Evolutionary conservation across 2,888 invertebrate species (phyloP), one percentile per base, ranked within the genome.

Genomic region (Steinernema carpocapsae): DNA sequence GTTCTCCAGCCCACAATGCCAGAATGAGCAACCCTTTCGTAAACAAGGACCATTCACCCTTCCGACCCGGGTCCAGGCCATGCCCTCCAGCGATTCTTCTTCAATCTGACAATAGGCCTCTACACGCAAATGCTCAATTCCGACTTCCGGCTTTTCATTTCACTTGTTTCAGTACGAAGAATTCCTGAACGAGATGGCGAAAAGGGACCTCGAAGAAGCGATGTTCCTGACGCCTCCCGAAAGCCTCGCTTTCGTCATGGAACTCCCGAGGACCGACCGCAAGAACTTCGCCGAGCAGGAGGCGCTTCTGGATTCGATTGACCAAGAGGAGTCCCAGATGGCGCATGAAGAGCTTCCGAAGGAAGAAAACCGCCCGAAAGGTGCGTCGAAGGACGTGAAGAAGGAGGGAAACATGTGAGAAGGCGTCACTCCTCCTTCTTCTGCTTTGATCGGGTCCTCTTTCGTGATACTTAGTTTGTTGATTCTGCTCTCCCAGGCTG

Each of bases 211-310:
- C 24, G 76, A 76, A 42, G 76, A 76, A 24, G 59, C 76, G 24
- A 22, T 72, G 48, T 76, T 72, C 71, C 42, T 77, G 29, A 52
- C 70, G n/a, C 76, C 78, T 6, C 75, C 70, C n/a, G 37, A 32
- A 43, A 64, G 72, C 48, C 37, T 73, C 70, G 72, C 59, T n/a
- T 29, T 48, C n/a, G 48, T 77, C n/a, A 29, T 59, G 12, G 43
- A 76, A 19, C 73, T 76, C 19, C 76, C 76, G 19, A 70, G 76
- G 17, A 76, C 76, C 32, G 76, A 76, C 59, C 77, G 76, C 32
- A 76, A 76, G 59, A 22, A 59, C 46, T 70, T 76, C 26, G 22
- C 43, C 29, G 64, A 64, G 17, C 64, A 64, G 32, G 64, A 64
- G 12, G 64, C 64, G 64, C 22, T 64, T 4, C 32, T 64, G 12